Evolutionary conservation across 1,140 invertebrate species (phyloP).

Genomic region (Bradysia coprophila): DNA sequence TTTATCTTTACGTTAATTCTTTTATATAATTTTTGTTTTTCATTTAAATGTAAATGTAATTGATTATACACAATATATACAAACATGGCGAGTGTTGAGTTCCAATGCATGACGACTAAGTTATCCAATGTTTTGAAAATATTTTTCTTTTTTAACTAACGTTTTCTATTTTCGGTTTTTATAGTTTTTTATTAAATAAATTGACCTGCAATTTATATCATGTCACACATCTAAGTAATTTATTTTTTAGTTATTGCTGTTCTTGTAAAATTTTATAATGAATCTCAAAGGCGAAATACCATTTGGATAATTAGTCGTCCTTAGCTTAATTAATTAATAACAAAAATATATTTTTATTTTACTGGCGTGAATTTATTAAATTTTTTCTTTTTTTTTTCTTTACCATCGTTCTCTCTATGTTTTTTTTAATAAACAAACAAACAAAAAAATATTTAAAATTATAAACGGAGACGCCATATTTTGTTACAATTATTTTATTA

Average conservation of each 20-base stretch:
- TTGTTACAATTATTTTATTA: too few species aligned
- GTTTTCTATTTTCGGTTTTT: too few species aligned
- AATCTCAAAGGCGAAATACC: too few species aligned
- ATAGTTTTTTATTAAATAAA: too few species aligned
- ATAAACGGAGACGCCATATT: background rate
- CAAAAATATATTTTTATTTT: background rate
- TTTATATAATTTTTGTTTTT: background rate
- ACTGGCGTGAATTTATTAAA: background rate
- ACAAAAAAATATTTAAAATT: too few species aligned
- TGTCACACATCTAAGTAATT: too few species aligned
- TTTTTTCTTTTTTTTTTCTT: background rate
- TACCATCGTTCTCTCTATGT: background rate
- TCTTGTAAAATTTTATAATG: too few species aligned
- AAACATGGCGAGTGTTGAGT: slow-evolving; percentile 1
- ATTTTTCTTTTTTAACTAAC: background rate
- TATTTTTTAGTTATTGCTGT: too few species aligned
- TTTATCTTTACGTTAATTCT: background rate
- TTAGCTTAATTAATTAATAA: slow-evolving; percentile 1
- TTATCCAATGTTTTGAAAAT: background rate
- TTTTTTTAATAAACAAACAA: background rate
- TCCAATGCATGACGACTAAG: background rate
- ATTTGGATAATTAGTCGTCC: too few species aligned
- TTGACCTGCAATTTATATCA: too few species aligned
- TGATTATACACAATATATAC: slow-evolving; percentile 1
- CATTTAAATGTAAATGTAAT: too few species aligned